Evolutionary conservation across 2,888 invertebrate species (phyloP), one percentile per base, ranked within the genome.

Genomic region (Scotopteryx bipunctaria): DNA sequence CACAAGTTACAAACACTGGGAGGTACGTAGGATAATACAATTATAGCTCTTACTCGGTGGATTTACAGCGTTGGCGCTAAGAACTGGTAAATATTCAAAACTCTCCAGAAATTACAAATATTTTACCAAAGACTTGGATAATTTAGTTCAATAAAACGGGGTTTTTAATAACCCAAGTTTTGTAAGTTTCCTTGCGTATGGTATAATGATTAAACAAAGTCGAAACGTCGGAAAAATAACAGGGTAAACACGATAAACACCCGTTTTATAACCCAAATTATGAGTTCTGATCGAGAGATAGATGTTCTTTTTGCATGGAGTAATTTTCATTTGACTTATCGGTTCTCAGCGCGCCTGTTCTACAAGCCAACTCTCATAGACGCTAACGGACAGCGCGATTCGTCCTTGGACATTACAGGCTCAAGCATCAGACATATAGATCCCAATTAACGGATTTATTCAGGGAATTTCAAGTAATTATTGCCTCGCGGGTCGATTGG

Each of bases 1-100:
- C 25, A 36, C 31, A 23, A 33, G n/a, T 1, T 45, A 42, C 36
- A 32, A 21, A 43, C 42, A 53, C 53, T 47, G 53, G 47, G 53
- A 47, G 53, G 47, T 47, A 53, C 17, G 37, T 19, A 38, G 21
- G 43, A 48, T 54, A 54, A 44, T 48, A 54, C 48, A 40, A 48
- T 32, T 9, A 52, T 21, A 43, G 43, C 48, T 48, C 27, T 29
- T 48, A 48, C 31, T 44, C 54, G 54, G 54, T 54, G 54, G 48
- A 40, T 40, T 19, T 37, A 48, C 38, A 31, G 35, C 23, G 15
- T 14, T 11, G 5, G 31, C 44, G 29, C 35, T 40, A 35, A 41
- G 40, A 29, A 16, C 44, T 40, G 31, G 36, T 19, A 6, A 37
- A 13, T 14, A 23, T 6, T 23, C 2, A 27, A 11, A 27, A 11